phyloP scores from a whole-genome alignment of 2,888 invertebrate genomes.

The Drosophila mimetica region DNA sequence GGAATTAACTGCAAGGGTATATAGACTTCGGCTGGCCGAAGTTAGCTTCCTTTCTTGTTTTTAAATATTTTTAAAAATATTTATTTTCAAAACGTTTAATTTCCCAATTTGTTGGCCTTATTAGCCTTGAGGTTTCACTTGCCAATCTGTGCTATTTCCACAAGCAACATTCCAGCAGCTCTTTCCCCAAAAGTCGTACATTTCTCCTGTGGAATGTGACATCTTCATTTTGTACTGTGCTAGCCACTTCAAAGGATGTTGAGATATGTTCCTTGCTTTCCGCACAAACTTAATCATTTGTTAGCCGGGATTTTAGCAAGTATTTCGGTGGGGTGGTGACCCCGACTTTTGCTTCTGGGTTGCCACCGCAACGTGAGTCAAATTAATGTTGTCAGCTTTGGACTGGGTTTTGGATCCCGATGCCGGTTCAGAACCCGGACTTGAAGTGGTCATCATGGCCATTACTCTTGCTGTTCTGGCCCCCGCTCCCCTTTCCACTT shows the following conservation, averaged over 20 bases:
- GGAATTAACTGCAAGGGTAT: too few relatives aligned
- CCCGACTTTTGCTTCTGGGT: slow-evolving; percentile 13
- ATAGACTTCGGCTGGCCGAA: too few relatives aligned
- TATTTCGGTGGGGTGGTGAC: slow-evolving; percentile 16
- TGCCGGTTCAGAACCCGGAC: slow-evolving; percentile 20
- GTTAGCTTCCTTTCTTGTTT: too few relatives aligned
- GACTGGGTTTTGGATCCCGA: slow-evolving; percentile 4
- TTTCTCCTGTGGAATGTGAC: slow-evolving; percentile 19
- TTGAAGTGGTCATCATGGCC: slow-evolving; percentile 54
- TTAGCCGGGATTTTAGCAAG: slow-evolving; percentile 34
- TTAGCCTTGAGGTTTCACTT: slow-evolving; percentile 4
- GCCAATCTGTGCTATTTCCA: slow-evolving; percentile 14
- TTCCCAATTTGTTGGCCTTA: neutral
- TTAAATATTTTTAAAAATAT: neutral
- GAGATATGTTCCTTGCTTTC: neutral
- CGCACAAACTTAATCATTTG: slow-evolving; percentile 36
- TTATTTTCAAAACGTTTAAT: neutral
- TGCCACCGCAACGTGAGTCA: slow-evolving; percentile 48
- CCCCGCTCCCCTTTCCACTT: slow-evolving; percentile 1
- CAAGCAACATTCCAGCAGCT: neutral
- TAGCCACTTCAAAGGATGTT: slow-evolving; percentile 33
- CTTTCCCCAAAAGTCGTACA: neutral
- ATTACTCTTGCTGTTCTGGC: slow-evolving; percentile 36
- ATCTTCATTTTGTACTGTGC: slow-evolving; percentile 22
- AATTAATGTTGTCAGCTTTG: slow-evolving; percentile 58